These are phyloP conservation scores for Cydia amplana DNA, from an alignment of 1,140 invertebrate species.

Conservation along the genomic window DNA sequence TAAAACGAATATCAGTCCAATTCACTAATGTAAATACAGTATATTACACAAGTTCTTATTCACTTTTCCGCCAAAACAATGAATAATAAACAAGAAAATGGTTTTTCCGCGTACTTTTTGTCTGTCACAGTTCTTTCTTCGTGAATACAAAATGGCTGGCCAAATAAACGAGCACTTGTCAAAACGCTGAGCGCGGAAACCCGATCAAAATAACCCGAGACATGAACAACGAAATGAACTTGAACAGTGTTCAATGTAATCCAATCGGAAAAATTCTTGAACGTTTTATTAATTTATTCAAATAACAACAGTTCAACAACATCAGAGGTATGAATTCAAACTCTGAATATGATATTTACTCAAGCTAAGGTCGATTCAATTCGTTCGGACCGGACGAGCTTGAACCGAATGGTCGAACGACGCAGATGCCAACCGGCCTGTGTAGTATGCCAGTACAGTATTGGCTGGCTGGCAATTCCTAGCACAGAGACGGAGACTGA, in stretches of 20 bases:
- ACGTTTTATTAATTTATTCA: slow-evolving; percentile 48
- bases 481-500: slow-evolving; percentile 43
- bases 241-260: slow-evolving; percentile 13
- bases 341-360: slow-evolving; percentile 36
- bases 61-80: slow-evolving; percentile 11
- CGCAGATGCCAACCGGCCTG: slow-evolving; percentile 65
- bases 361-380: slow-evolving; percentile 61
- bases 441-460: slow-evolving; percentile 62
- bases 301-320: slow-evolving; percentile 56
- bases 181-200: slow-evolving; percentile 28
- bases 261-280: neutral
- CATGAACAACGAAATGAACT: neutral
- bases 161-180: slow-evolving; percentile 52
- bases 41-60: neutral
- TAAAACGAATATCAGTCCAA: slow-evolving; percentile 12
- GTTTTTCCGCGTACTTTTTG: slow-evolving; percentile 56
- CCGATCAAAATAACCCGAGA: neutral
- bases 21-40: neutral
- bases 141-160: slow-evolving; percentile 72
- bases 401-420: slow-evolving; percentile 35
- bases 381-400: slow-evolving; percentile 46
- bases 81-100: slow-evolving; percentile 18
- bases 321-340: slow-evolving; percentile 42
- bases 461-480: slow-evolving; percentile 66
- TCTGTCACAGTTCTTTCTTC: slow-evolving; percentile 45